Base-by-base conservation (phyloP, 1,140 invertebrate species). In the Tetranychus cinnabarinus region DNA sequence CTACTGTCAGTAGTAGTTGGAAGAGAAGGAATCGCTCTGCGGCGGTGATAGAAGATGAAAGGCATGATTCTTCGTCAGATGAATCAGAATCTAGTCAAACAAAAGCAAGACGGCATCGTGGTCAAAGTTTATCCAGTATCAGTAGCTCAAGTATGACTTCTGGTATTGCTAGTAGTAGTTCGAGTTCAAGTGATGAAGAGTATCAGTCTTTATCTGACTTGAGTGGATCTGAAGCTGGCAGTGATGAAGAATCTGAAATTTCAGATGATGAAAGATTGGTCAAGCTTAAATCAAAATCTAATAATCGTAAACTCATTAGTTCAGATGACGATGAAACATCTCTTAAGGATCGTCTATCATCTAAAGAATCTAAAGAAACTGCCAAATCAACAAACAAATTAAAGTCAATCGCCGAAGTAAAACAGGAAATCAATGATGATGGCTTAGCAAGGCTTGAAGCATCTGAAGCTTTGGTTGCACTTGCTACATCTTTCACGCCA, bases 401-500 rank as follows among this genome's bases (percentile, higher is more conserved):
- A 42, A 42, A 42, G 39, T 42, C 39, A 42, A 42, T 10, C 39
- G 10, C 10, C 39, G 39, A 42, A 42, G 39, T 42, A 10, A 42
- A 42, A 42, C 5, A 6, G 5, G 39, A 42, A 42, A 5, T 10
- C 10, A 42, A 42, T 6, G 10, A 42, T 42, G 39, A 42, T 42
- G 23, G 23, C 39, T 42, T 42, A 39, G 12, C 12, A 63, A 13
- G 39, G 46, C 59, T 52, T 58, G 66, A 67, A 59, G 76, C 76
- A 15, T 72, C 73, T 0, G 76, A 78, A 65, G 76, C 75, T 31
- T 65, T 78, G 1, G 75, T 78, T 66, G 72, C 73, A 3, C 63
- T 78, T 3, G 74, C 75, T 13, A 72, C 72, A 31, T 74, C 47
- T 39, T 64, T 60, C 36, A 45, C 13, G 3, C 15, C 57, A 34